Base-by-base conservation (phyloP, 2,113 vertebrate species). In the Hypanus sabinus region DNA sequence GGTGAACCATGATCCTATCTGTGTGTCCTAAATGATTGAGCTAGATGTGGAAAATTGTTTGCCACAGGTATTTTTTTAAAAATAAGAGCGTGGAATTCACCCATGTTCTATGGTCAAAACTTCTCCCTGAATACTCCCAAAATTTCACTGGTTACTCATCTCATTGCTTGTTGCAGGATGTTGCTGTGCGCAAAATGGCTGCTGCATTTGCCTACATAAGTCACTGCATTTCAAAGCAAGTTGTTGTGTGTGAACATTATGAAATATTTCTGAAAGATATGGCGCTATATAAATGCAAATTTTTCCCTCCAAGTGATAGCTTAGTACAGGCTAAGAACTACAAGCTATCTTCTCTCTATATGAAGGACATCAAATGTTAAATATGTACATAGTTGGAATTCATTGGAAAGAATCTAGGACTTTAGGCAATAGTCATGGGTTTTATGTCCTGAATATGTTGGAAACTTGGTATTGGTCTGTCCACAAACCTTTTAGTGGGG, bases 111-210 rank as follows among this genome's bases (percentile, higher is more conserved):
- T 18, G n/a, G 30, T 57, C 27, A n/a, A 62, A 14, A 60, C 62
- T 30, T 6, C 14, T 90, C 85, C 6, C 4, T 88, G 30, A n/a
- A 88, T 20, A 16, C 85, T 14, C 9, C 60, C 30, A 90, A 90
- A 90, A 33, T 90, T 68, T 30, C 30, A 20, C 83, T 6, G 57
- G 11, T 87, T 11, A 16, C 85, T 65, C 60, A 5, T 88, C 85
- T 65, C n/a, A 62, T 65, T 90, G 30, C n/a, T 18, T 30, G n/a
- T 90, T 90, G n/a, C 30, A 30, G 24, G 60, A 90, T 18, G 33
- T 33, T 62, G 85, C 85, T 62, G 18, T 90, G 85, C 85, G 85
- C 85, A 90, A 90, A 90, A 90, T 90, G 85, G 85, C 85, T 90
- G 60, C 60, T 18, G 30, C 60, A 65, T 90, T 90, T 90, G 85